Evolutionary conservation across 2,113 vertebrate species (phyloP), one percentile per base, ranked within the genome.

Genomic region (Leptobrachium leishanense): DNA sequence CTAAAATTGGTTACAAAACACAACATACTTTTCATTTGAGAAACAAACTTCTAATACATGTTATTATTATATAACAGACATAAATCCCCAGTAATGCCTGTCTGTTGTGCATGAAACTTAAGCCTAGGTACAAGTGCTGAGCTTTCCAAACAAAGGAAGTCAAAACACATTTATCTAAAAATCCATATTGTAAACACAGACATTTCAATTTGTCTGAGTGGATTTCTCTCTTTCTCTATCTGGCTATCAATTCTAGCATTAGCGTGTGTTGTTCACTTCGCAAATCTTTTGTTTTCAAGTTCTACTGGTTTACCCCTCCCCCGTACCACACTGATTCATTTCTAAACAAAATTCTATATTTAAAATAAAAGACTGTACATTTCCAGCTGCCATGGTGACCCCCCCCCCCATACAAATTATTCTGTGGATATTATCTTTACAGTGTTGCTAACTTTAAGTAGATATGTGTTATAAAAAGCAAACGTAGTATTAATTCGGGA

Each of bases 111-210:
- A 79, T 79, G 69, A 71, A 79, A 64, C 62, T 6, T 79, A 79
- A 73, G 77, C 77, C 62, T 73, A 6, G 41, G 10, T 68, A 50
- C 63, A 80, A 80, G 20, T 41, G 43, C 31, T 12, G 69, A 79
- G 68, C 77, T 79, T 54, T 66, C 62, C 77, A 80, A 74, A 39
- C 77, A 74, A 74, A 80, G 64, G 12, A 74, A 74, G 68, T 74
- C 70, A 80, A 80, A 80, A 74, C 77, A 80, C 77, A 80, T 80
- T 74, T 80, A 74, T 80, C 77, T 74, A 44, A 80, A 80, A 80
- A 80, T 80, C 77, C 71, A 74, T 80, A 80, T 54, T 68, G 70
- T 74, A 74, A 74, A 80, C 77, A 80, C 59, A 80, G 77, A 59
- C 77, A 55, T 80, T 74, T 80, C 63, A 80, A 74, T 74, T 73